phyloP scores from a whole-genome alignment of 2,888 invertebrate species.

The Podotricha telesiphe region DNA sequence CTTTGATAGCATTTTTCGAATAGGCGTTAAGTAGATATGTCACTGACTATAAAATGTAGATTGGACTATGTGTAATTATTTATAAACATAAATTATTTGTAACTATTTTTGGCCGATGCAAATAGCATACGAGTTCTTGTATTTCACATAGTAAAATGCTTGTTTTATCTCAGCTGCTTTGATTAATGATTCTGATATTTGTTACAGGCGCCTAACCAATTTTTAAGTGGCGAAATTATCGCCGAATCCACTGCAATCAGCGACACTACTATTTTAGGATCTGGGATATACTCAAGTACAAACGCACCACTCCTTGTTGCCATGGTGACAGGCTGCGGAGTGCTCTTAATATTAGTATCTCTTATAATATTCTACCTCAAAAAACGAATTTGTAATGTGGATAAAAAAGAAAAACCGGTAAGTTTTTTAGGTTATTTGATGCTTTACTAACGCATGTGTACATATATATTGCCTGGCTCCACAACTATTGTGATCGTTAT shows the following conservation, averaged over 20 bases:
- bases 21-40: background rate
- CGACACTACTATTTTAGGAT: conserved; percentile 53
- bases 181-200: background rate
- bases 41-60: background rate
- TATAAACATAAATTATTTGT: no score
- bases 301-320: conserved; percentile 55
- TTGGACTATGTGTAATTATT: no score
- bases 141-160: background rate
- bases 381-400: conserved; percentile 65
- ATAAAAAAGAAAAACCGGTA: conserved; percentile 76
- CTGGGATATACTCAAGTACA: conserved; percentile 55
- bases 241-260: conserved; percentile 59
- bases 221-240: conserved; percentile 56
- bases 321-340: conserved; percentile 55
- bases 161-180: background rate
- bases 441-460: conserved; percentile 17
- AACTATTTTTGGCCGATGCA: no score
- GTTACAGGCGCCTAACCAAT: conserved; percentile 15
- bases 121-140: no score
- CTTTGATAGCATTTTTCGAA: conserved; percentile 56
- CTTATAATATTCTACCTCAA: conserved; percentile 65
- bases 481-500: background rate
- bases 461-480: conserved; percentile 13
- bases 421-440: conserved; percentile 41
- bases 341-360: conserved; percentile 58